Evolutionary conservation across 2,888 invertebrate species (phyloP).

Genomic region (Pemphredon lugubris): DNA sequence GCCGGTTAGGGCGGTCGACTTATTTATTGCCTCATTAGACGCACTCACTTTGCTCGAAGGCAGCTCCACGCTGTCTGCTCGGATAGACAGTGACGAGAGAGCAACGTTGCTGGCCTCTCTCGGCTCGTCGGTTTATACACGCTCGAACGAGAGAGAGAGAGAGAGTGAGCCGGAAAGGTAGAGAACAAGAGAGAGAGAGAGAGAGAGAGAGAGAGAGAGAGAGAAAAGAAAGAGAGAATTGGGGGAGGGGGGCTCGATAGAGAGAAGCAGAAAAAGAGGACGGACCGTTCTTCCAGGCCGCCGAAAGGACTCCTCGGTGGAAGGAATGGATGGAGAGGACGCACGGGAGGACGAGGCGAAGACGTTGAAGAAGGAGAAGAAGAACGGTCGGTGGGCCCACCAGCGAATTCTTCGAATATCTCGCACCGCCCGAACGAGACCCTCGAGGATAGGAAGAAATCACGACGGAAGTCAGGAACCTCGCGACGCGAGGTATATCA

Average conservation of each 20-base stretch:
- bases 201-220: slow-evolving; percentile 16
- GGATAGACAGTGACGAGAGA: slow-evolving; percentile 81
- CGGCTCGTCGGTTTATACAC: slow-evolving; percentile 51
- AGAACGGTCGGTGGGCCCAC: slow-evolving; percentile 54
- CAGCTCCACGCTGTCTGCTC: slow-evolving; percentile 81
- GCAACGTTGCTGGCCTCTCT: slow-evolving; percentile 67
- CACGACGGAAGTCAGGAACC: slow-evolving; percentile 59
- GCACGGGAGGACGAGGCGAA: not conserved
- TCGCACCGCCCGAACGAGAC: slow-evolving; percentile 56
- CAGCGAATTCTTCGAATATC: slow-evolving; percentile 74
- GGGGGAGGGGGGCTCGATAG: slow-evolving; percentile 11
- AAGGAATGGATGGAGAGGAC: not conserved
- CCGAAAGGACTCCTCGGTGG: slow-evolving; percentile 43
- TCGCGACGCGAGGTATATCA: slow-evolving; percentile 9
- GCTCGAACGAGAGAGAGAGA: slow-evolving; percentile 35
- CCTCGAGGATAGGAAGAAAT: slow-evolving; percentile 51
- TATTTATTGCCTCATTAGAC: slow-evolving; percentile 81
- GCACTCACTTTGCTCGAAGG: slow-evolving; percentile 80
- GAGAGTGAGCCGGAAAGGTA: slow-evolving; percentile 14
- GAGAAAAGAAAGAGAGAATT: slow-evolving; percentile 31
- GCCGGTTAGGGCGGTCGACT: slow-evolving; percentile 80
- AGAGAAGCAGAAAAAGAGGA: slow-evolving; percentile 41
- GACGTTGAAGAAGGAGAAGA: slow-evolving; percentile 27
- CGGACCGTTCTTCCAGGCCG: slow-evolving; percentile 34
- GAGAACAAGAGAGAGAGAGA: slow-evolving; percentile 32